phyloP scores from a whole-genome alignment of 2,113 vertebrate genomes.

The human region DNA sequence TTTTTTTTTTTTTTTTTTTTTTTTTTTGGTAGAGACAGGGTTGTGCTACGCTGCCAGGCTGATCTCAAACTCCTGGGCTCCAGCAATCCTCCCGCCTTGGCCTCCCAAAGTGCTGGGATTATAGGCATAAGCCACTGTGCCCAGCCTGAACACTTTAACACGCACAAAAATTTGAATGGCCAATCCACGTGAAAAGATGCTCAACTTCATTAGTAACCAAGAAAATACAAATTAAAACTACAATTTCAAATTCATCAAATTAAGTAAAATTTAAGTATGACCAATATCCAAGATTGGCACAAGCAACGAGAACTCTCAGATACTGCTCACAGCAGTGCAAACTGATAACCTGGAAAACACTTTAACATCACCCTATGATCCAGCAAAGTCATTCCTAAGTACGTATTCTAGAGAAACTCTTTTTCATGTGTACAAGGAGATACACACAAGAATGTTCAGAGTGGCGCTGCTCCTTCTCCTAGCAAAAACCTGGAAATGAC shows the following conservation, averaged over 20 bases:
- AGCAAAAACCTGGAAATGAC: background rate
- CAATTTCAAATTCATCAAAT: background rate
- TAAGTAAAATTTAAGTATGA: background rate
- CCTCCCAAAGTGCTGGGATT: too few relatives aligned
- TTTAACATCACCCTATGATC: background rate
- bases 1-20: too few relatives aligned
- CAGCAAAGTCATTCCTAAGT: background rate
- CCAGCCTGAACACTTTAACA: too few relatives aligned
- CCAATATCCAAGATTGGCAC: background rate
- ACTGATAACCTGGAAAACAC: accelerated
- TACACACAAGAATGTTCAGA: accelerated
- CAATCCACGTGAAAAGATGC: background rate
- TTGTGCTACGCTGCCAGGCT: too few relatives aligned
- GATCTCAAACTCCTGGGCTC: too few relatives aligned
- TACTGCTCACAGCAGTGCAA: too few relatives aligned
- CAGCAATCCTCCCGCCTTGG: too few relatives aligned
- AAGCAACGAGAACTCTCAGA: background rate
- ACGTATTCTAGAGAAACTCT: background rate
- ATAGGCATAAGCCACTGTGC: too few relatives aligned
- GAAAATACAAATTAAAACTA: background rate
- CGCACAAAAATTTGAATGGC: too few relatives aligned
- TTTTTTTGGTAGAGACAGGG: too few relatives aligned
- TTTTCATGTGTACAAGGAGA: background rate
- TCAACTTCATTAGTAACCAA: background rate
- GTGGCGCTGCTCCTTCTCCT: background rate